These are phyloP conservation scores for Ostrea edulis DNA, from an alignment of 1,140 invertebrate genomes.

Conservation along the genomic window DNA sequence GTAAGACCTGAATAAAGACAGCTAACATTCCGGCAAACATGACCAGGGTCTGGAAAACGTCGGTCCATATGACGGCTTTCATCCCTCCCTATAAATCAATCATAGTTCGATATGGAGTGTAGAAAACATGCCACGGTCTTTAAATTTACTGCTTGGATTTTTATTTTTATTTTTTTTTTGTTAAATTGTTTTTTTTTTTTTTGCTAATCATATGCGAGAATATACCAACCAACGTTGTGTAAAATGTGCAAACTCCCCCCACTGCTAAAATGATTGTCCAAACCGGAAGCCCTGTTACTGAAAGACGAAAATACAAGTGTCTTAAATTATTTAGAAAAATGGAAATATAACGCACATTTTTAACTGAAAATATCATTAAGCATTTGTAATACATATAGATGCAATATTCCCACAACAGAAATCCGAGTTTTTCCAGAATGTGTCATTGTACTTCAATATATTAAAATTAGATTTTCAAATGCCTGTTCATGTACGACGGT, in stretches of 20 bases:
- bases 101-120: not conserved
- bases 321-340: no score
- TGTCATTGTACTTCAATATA: no score
- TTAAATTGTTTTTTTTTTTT: not conserved
- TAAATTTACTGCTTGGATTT: not conserved
- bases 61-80: conserved; percentile 76
- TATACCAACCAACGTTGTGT: conserved; percentile 88
- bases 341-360: no score
- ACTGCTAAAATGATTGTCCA: conserved; percentile 88
- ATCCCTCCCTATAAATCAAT: conserved; percentile 68
- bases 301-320: conserved; percentile 38
- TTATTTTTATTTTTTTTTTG: conserved; percentile 6
- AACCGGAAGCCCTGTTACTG: conserved; percentile 88
- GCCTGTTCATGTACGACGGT: no score
- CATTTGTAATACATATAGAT: no score
- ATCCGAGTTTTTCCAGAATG: no score
- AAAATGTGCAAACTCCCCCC: conserved; percentile 90
- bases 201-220: not conserved
- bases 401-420: no score
- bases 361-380: no score
- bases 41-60: conserved; percentile 74
- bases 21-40: conserved; percentile 71
- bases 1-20: conserved; percentile 67
- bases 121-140: not conserved
- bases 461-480: no score